Evolutionary conservation across 1,140 invertebrate species (phyloP).

Genomic region (Drosophila sproati): DNA sequence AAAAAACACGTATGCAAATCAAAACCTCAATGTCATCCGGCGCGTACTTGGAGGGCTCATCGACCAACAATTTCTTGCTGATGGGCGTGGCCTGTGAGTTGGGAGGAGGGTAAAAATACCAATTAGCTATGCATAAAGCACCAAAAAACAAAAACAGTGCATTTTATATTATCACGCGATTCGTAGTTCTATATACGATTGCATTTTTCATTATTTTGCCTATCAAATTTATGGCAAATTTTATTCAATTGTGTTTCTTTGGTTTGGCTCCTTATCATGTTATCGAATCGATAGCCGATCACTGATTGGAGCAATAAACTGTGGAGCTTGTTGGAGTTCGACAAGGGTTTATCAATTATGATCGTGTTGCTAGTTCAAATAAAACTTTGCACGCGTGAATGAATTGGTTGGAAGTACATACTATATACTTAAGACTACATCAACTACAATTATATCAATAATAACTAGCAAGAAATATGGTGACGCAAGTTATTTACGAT

Average conservation of each 20-base stretch:
- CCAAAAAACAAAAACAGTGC: slow-evolving; percentile 1
- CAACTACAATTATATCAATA: no score
- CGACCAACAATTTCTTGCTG: slow-evolving; percentile 68
- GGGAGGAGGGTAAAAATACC: slow-evolving; percentile 44
- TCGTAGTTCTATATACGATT: slow-evolving; percentile 9
- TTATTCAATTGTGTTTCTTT: neutral
- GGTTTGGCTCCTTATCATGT: neutral
- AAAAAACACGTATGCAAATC: slow-evolving; percentile 51
- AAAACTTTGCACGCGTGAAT: slow-evolving; percentile 8
- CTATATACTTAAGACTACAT: neutral
- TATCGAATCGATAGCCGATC: neutral
- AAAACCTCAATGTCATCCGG: slow-evolving; percentile 83
- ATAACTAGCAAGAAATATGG: no score
- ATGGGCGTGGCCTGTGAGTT: slow-evolving; percentile 69
- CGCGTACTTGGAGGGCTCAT: slow-evolving; percentile 75
- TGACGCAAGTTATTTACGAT: no score
- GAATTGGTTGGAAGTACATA: neutral
- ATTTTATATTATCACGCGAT: slow-evolving; percentile 1
- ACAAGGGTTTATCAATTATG: neutral
- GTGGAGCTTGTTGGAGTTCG: neutral
- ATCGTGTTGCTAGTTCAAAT: neutral
- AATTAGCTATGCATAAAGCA: slow-evolving; percentile 38
- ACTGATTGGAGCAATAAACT: neutral
- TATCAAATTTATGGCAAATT: slow-evolving; percentile 1
- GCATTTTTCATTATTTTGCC: slow-evolving; percentile 1